phyloP scores from a whole-genome alignment of 2,113 vertebrate genomes.

The Otis tarda region DNA sequence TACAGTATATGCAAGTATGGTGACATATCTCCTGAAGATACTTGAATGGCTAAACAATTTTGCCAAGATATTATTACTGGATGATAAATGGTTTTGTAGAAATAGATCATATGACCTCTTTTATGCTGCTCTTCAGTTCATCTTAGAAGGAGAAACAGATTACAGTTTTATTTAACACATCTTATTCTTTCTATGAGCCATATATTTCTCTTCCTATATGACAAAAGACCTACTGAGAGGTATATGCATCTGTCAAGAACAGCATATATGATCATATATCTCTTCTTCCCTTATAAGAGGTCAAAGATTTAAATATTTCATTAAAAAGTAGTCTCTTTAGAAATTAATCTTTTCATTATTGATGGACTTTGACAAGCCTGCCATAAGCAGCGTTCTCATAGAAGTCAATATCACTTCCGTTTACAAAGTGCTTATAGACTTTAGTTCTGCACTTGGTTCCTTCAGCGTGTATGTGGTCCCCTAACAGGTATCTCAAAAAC shows the following conservation, averaged over 20 bases:
- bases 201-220: slow-evolving; percentile 32
- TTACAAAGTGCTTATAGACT: background rate
- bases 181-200: slow-evolving; percentile 8
- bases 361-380: slow-evolving; percentile 2
- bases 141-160: slow-evolving; percentile 35
- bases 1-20: slow-evolving; percentile 76
- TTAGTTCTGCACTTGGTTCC: background rate
- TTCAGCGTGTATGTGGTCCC: background rate
- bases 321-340: background rate
- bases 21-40: slow-evolving; percentile 85
- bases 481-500: background rate
- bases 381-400: background rate
- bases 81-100: slow-evolving; percentile 53
- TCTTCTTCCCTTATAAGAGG: background rate
- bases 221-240: slow-evolving; percentile 19
- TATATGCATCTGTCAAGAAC: background rate
- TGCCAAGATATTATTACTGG: slow-evolving; percentile 60
- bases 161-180: background rate
- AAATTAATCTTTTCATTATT: background rate
- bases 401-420: background rate
- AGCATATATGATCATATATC: slow-evolving; percentile 4
- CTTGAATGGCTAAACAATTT: slow-evolving; percentile 79
- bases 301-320: slow-evolving; percentile 4
- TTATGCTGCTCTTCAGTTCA: slow-evolving; percentile 70
- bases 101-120: slow-evolving; percentile 55